These are phyloP conservation scores for Alexandromys fortis DNA, from an alignment of 2,113 vertebrate genomes.

Conservation along the genomic window DNA sequence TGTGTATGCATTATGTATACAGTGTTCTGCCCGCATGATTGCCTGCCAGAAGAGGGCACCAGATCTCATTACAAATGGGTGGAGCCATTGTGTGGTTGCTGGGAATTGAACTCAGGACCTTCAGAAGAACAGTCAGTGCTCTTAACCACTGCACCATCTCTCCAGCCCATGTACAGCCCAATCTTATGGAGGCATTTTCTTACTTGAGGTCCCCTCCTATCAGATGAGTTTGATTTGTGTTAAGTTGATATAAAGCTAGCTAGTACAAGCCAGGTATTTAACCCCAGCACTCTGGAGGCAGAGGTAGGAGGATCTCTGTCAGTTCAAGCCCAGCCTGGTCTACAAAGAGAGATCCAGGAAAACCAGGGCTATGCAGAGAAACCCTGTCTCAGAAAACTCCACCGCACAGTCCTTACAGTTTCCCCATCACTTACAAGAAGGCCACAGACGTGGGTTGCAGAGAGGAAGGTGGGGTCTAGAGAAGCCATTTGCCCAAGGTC, in stretches of 20 bases:
- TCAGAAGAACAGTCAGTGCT: too few species aligned
- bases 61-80: too few species aligned
- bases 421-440: not conserved
- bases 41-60: too few species aligned
- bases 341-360: not conserved
- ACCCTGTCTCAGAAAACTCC: not conserved
- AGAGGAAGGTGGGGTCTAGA: not conserved
- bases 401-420: not conserved
- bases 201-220: not conserved
- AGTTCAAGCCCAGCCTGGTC: not conserved
- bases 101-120: too few species aligned
- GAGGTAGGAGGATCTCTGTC: not conserved
- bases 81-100: too few species aligned
- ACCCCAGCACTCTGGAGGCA: not conserved
- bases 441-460: not conserved
- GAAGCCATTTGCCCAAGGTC: not conserved
- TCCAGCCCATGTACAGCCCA: too few species aligned
- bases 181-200: not conserved
- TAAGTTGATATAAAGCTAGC: not conserved
- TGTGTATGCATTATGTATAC: too few species aligned
- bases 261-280: not conserved
- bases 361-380: not conserved
- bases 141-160: too few species aligned
- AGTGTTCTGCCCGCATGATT: too few species aligned
- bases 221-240: not conserved